Base-by-base conservation (phyloP, 2,888 invertebrate genomes). In the Nomada ferruginata region DNA sequence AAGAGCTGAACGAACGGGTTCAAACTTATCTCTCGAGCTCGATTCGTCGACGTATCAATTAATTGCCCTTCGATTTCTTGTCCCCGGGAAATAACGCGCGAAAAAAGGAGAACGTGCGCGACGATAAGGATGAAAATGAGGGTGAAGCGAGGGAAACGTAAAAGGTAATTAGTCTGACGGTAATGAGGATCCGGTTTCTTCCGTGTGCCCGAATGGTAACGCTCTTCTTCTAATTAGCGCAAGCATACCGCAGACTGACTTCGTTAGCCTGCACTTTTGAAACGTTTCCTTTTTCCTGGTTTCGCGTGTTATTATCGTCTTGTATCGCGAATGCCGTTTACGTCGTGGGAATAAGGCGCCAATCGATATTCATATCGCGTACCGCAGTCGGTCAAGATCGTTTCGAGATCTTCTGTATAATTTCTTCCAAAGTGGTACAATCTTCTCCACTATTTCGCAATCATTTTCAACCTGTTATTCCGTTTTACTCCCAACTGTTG, bases 131-230 rank as follows among this genome's bases (percentile, higher is more conserved):
- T 26, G 76, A 66, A 78, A 78, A 76, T 64, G 73, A 76, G 60
- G 68, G 29, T 68, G 68, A 72, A 68, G 59, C 66, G 74, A 66
- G 66, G 59, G 69, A 69, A 78, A 79, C 72, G 82, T 80, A 89
- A 87, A 80, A 83, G 86, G 83, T 82, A 89, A 89, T 89, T 89
- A 88, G 83, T 82, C 36, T 23, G 63, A 68, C 66, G 81, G 72
- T 86, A 85, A 88, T 72, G 84, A 87, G 82, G 53, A 73, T 77
- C 69, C 52, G 66, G 71, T 82, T 85, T 85, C 9, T 44, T 61
- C 18, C 64, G 50, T 2, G 42, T n/a, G n/a, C 11, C 64, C 53
- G 64, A 66, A 69, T 44, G 71, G 65, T 76, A 44, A 71, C 79
- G 69, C 76, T 61, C 76, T 76, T 85, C 74, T 76, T 79, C 83